Evolutionary conservation across 92 coral and sea anemone genomes (phyloP), one percentile per base, ranked within the genome.

Genomic region (Umimayanthus chanpuru): DNA sequence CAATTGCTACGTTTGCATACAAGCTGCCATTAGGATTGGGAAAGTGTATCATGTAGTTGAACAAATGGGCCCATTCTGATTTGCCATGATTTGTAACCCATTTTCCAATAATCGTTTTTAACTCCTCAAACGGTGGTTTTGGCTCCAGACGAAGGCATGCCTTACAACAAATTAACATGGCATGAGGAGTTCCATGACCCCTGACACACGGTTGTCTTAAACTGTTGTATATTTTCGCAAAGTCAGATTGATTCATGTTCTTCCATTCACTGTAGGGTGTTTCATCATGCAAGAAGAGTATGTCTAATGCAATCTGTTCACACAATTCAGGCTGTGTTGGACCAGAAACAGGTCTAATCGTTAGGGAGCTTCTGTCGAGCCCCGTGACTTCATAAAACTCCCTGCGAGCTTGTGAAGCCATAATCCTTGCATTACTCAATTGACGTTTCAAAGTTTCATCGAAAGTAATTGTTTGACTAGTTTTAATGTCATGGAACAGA

Each of bases 51-150:
- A 85, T 85, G 58, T 71, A 85, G 66, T 85, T 71, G 79, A 85
- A 85, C 20, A 85, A 78, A 77, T 85, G 76, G 38, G 88, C 88
- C 88, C 88, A 85, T 71, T 20, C 77, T 85, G 88, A 85, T 65
- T 58, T 85, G 39, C 79, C 65, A 40, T 16, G 39, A 40, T 85
- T 85, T 53, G 20, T 6, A 25, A 53, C 38, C 88, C 88, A 85
- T 5, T 4, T 67, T 23, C 40, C 40, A 25, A 85, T 80, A 58
- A 70, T 76, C 18, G 40, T 15, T 1, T 61, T 70, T 61, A 85
- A 68, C 16, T 85, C 88, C 8, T 67, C 40, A 21, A 85, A 25
- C 18, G 5, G 15, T 39, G 61, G 58, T 12, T 85, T 85, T 3
- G 3, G 25, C 67, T 40, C 18, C 21, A 64, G 50, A 18, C 76